Evolutionary conservation across 1,140 invertebrate genomes (phyloP), one percentile per base, ranked within the genome.

Genomic region (Camponotus vicinus): DNA sequence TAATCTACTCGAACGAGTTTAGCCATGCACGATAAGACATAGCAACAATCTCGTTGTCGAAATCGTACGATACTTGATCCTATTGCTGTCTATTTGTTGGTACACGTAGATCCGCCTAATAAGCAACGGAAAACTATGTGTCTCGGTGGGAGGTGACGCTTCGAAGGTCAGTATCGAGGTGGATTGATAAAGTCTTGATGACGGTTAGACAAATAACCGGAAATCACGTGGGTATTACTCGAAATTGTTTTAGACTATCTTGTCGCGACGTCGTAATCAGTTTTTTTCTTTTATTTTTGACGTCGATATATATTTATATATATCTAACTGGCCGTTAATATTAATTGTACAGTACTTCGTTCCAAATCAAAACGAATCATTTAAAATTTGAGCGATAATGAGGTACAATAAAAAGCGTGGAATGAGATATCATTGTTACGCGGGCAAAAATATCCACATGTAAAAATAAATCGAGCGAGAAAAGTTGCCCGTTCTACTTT

Each of bases 131-230:
- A 71, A 83, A 61, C 15, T 15, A 8, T 45, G 42, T 15, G 21
- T 32, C 13, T 6, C 49, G 11, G 32, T 2, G 8, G 1, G 21
- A 73, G 21, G 11, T 32, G 8, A 6, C 27, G 5, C 13, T 27
- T 57, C 7, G 49, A 13, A 73, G 52, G 59, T 82, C 27, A 71
- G 49, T 2, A 27, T 61, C 34, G n/a, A 70, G n/a, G 15, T 52
- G 9, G 0, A 4, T 27, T 32, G 79, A 73, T 83, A 83, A 83
- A 21, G 27, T 73, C 3, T 15, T 15, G 27, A n/a, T 67, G 34
- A 70, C 45, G 13, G 59, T 59, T 83, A 27, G 21, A 82, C 32
- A 49, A 83, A 83, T 61, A 9, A 27, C 18, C 55, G 69, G 79
- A 83, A 83, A 83, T 70, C 49, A 59, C 15, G 18, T 9, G 21